Percentiles rank a stretch among this genome's conserved stretches.
Evolutionary conservation across 2,888 invertebrate genomes (phyloP).

Genomic region (Ochropleura plecta): DNA sequence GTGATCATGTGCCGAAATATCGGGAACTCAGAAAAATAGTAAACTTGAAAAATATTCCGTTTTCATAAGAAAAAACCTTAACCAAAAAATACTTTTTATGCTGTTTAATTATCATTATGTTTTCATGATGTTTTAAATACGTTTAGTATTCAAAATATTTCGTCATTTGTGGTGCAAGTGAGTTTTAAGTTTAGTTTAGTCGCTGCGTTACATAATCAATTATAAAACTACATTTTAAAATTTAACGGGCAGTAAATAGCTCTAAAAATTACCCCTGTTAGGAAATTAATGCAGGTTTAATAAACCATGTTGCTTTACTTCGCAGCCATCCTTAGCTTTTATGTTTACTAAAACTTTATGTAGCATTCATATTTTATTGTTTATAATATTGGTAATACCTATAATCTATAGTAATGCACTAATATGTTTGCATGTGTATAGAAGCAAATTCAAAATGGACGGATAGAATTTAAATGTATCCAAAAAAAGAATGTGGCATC

Average conservation of each 20-base stretch:
- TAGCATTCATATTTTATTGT: conserved; percentile 5
- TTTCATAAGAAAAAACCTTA: too few species aligned
- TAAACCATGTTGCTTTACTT: background rate
- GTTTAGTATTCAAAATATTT: background rate
- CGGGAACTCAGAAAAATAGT: too few species aligned
- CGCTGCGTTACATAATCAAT: background rate
- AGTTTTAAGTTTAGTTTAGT: background rate
- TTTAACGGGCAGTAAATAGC: background rate
- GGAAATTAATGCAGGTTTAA: background rate
- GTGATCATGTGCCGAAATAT: too few species aligned
- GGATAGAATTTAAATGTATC: background rate
- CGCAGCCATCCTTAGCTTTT: background rate
- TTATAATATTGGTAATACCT: background rate
- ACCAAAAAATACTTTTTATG: too few species aligned
- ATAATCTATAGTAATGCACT: background rate
- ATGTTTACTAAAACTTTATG: background rate
- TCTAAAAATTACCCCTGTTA: conserved; percentile 6
- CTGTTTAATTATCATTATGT: background rate
- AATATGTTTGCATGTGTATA: conserved; percentile 7
- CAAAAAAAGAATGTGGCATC: background rate
- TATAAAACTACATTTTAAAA: background rate
- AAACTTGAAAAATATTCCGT: too few species aligned
- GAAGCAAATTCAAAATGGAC: conserved; percentile 30
- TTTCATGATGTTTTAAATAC: background rate
- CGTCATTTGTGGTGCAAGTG: background rate